Conservation (phyloP, 2,113 vertebrate species). For the Leucopternis melanops region DNA sequence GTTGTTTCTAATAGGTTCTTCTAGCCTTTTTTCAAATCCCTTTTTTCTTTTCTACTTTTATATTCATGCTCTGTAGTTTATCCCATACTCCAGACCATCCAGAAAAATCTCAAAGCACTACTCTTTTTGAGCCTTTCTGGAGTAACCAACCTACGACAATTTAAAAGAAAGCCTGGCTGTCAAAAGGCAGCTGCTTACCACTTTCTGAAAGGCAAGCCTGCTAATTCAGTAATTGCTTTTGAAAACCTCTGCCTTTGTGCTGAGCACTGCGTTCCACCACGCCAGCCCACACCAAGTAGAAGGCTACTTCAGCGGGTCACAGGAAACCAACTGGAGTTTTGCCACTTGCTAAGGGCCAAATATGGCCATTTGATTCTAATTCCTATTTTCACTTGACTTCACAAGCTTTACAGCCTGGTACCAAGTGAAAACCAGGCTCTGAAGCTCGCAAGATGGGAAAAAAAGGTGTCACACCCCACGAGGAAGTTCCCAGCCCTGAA, state of each 20-base stretch:
- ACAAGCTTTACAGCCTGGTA: neutral
- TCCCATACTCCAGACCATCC: neutral
- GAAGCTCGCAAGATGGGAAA: fast-evolving
- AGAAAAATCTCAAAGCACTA: neutral
- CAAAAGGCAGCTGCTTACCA: neutral
- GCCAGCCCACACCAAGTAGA: neutral
- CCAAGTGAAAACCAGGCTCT: neutral
- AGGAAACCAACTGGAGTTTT: neutral
- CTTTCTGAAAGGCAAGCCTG: neutral
- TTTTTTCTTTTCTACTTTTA: neutral
- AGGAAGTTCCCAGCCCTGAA: too few species aligned
- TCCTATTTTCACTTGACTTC: neutral
- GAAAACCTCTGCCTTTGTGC: neutral
- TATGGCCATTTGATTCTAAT: neutral
- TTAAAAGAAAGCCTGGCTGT: neutral
- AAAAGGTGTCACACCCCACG: neutral
- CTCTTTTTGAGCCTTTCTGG: neutral
- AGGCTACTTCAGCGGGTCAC: neutral
- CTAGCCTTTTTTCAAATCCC: neutral
- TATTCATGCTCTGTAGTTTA: neutral
- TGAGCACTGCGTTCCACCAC: neutral
- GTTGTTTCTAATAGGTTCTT: neutral
- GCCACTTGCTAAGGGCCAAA: neutral
- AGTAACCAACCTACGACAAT: neutral
- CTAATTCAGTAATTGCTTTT: neutral